phyloP scores from a whole-genome alignment of 2,797 vertebrate genomes.

The Spatula versicolor region DNA sequence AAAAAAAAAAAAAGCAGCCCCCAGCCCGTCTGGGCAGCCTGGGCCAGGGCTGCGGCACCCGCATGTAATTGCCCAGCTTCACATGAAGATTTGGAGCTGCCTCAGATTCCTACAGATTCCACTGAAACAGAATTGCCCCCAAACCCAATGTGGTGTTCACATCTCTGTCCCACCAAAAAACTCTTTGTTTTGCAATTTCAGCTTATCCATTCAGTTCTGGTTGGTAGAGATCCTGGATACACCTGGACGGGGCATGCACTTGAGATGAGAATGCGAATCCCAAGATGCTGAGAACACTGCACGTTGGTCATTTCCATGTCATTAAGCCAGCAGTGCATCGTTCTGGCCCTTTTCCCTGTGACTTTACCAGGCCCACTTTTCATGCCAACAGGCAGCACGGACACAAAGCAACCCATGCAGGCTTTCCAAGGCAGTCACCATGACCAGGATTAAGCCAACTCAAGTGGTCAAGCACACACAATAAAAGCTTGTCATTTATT shows the following conservation, averaged over 20 bases:
- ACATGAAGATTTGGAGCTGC: neutral
- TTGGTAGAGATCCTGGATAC: neutral
- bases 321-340: neutral
- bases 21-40: too few species aligned
- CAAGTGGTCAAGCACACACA: too few species aligned
- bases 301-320: neutral
- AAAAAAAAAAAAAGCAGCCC: too few species aligned
- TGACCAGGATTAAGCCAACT: neutral
- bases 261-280: neutral
- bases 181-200: neutral
- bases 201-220: neutral
- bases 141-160: neutral
- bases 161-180: neutral
- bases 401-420: neutral
- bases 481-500: neutral
- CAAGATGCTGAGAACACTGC: neutral
- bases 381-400: neutral
- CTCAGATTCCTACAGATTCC: too few species aligned
- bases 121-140: neutral
- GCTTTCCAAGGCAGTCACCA: too few species aligned
- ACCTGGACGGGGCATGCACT: neutral
- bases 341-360: neutral
- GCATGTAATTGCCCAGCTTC: too few species aligned
- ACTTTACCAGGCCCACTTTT: neutral
- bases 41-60: too few species aligned